Base-by-base conservation (phyloP, 1,140 invertebrate species). In the Diabrotica virgifera region DNA sequence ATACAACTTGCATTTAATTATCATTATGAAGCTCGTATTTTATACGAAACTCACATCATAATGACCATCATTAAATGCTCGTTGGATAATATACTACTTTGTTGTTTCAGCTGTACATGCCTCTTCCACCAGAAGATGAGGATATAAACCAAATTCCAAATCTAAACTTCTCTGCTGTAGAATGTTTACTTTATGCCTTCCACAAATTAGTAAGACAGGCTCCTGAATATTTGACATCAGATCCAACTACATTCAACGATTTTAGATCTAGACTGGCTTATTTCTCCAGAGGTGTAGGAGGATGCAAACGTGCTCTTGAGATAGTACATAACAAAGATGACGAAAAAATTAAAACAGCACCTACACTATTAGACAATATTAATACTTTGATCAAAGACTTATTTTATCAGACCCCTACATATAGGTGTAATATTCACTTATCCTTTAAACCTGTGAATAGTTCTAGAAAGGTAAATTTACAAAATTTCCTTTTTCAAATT, bases 341-440 rank as follows among this genome's bases (percentile, higher is more conserved):
- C 2, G 89, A 90, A 77, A 83, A 87, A 11, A 87, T 92, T 66
- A 90, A 95, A 82, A 91, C 94, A 80, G 92, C 94, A 79, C 83
- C 94, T 3, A 93, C 94, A 81, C 82, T 94, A 59, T 87, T 91
- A 24, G 68, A 70, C 54, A 98, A 98, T 77, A 97, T 98, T 57
- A 96, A 95, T 76, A 87, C 88, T 0, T 83, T 98, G 12, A 96
- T 98, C 57, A 93, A 95, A 78, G 96, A 98, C 82, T 82, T 98
- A 59, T 98, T 98, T 79, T 93, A 97, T 77, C 90, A 88, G 66
- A 95, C 95, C 40, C 96, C 96, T 5, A 90, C 90, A 69, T 97
- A 94, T 78, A 98, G 97, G 77, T 90, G 90, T 70, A 82, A 84
- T 55, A 85, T 98, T 68, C 87, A 87, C 53, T 82, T 97, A 11